Base-by-base conservation (phyloP, 2,113 vertebrate genomes). In the Cyanoramphus novaezelandiae region DNA sequence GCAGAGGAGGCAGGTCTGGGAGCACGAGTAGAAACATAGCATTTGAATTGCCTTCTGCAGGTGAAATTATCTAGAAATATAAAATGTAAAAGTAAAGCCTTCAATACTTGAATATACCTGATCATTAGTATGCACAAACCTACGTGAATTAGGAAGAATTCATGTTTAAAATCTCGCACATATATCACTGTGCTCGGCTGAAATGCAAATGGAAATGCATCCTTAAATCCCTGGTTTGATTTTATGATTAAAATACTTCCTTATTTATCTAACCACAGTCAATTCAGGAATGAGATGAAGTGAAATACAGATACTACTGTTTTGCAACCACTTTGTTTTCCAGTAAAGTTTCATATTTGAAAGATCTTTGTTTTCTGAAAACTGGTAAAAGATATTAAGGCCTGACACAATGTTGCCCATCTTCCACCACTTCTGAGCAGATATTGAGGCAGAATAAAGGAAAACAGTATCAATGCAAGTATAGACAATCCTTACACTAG, bases 181-280 rank as follows among this genome's bases (percentile, higher is more conserved):
- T 65, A 11, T 44, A 87, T 79, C 47, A 41, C 27, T 88, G 46
- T 84, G 70, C 65, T 75, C 13, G 2, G 77, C 77, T 93, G 69
- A 92, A 91, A 92, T n/a, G 49, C 37, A 82, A 77, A 67, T 24
- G 55, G 83, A 93, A 91, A 94, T 65, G 57, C 20, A 82, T 72
- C 49, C 41, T 60, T 44, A 72, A 87, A 85, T 53, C 44, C 13
- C 29, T 83, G n/a, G 33, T 91, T 82, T 79, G 62, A 93, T 92
- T 71, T 92, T 39, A 91, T 62, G 50, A 76, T 82, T 92, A 82
- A 92, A 97, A 94, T 64, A 94, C 49, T 57, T 92, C 52, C 41
- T 76, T 49, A 57, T 88, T 96, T 82, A 93, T 91, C 81, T 91
- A 91, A 87, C 53, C 47, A 80, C 23, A 53, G 44, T 41, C 68